Evolutionary conservation across 2,888 invertebrate species (phyloP).

Genomic region (Serrognathus titanus): DNA sequence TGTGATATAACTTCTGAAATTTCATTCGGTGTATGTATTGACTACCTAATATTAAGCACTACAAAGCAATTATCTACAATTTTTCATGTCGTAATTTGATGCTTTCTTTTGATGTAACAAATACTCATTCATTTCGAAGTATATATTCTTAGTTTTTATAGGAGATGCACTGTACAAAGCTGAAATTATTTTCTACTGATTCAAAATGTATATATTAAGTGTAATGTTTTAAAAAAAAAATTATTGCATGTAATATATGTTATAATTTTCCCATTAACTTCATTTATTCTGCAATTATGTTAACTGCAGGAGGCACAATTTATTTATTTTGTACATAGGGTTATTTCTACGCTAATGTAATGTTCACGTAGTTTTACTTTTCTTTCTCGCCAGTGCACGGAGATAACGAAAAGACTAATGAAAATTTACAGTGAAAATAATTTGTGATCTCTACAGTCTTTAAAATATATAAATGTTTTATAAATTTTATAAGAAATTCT

Average conservation of each 20-base stretch:
- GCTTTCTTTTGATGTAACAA: too few relatives aligned
- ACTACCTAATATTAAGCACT: too few relatives aligned
- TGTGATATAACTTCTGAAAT: too few relatives aligned
- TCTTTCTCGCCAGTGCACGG: too few relatives aligned
- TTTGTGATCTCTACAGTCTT: slow-evolving; percentile 3
- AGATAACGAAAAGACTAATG: neutral
- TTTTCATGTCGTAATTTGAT: too few relatives aligned
- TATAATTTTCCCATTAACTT: neutral
- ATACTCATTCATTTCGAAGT: neutral
- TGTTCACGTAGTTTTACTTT: too few relatives aligned
- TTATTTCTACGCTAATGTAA: too few relatives aligned
- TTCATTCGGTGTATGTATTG: too few relatives aligned
- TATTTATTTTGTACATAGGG: slow-evolving; percentile 2
- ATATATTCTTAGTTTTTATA: slow-evolving; percentile 1
- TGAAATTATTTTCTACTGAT: neutral
- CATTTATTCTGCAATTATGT: too few relatives aligned
- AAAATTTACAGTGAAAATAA: slow-evolving; percentile 2
- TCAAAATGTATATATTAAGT: neutral
- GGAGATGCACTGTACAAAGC: neutral
- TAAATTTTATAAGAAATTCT: slow-evolving; percentile 1
- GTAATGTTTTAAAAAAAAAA: too few relatives aligned
- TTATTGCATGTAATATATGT: too few relatives aligned
- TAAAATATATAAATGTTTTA: slow-evolving; percentile 3
- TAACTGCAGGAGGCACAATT: neutral
- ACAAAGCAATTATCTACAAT: too few relatives aligned